Conservation (phyloP, 2,797 vertebrate species). For the Channa striata region DNA sequence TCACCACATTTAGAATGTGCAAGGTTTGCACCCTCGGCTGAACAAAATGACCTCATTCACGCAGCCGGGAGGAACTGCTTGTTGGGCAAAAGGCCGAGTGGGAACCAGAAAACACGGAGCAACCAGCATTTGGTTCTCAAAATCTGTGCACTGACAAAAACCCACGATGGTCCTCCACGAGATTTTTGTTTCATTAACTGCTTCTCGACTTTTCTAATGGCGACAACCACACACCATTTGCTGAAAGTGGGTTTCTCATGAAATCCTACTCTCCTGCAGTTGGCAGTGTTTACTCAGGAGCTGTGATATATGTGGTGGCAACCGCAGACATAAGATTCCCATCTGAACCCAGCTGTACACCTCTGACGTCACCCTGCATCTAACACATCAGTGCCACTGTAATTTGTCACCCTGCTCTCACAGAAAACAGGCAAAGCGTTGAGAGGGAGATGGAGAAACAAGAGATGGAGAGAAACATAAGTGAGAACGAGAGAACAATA, state of each 20-base stretch:
- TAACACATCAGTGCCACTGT: constrained; percentile 54
- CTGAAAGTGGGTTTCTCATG: constrained; percentile 36
- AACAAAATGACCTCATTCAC: constrained; percentile 71
- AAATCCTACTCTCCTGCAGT: constrained; percentile 12
- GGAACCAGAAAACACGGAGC: constrained; percentile 13
- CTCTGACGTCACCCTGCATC: constrained; percentile 63
- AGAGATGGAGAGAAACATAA: not conserved
- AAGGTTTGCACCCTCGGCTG: constrained; percentile 56
- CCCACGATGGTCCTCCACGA: not conserved
- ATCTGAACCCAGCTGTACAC: constrained; percentile 32
- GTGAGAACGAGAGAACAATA: constrained; percentile 12
- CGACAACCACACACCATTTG: constrained; percentile 51
- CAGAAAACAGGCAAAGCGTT: constrained; percentile 43
- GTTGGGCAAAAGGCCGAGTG: constrained; percentile 46
- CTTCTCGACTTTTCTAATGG: constrained; percentile 25
- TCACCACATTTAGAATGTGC: constrained; percentile 72
- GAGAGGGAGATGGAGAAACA: constrained; percentile 26
- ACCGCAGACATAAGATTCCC: constrained; percentile 35
- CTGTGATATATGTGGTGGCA: constrained; percentile 47
- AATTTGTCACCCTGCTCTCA: constrained; percentile 60
- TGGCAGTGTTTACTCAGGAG: constrained; percentile 43
- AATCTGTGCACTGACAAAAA: constrained; percentile 7
- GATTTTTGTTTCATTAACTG: not conserved
- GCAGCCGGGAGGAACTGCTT: constrained; percentile 50
- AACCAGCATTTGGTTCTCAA: constrained; percentile 5